These are phyloP conservation scores for Drusus annulatus DNA, from an alignment of 1,140 invertebrate genomes.

Conservation along the genomic window DNA sequence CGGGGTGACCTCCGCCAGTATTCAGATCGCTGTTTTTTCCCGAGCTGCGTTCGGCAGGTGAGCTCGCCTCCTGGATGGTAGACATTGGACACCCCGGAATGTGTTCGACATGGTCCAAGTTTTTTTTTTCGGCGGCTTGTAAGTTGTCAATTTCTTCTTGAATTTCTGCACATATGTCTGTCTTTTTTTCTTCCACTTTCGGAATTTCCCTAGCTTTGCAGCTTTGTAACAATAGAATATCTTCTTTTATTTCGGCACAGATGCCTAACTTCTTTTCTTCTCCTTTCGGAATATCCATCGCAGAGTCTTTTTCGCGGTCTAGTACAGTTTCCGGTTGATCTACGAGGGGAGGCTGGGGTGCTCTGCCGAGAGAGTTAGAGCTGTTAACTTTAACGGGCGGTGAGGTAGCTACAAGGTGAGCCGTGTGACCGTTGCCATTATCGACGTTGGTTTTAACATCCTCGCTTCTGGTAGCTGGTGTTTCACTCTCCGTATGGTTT, in stretches of 20 bases:
- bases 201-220: conserved; percentile 26
- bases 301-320: background rate
- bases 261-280: too few species aligned
- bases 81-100: background rate
- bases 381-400: background rate
- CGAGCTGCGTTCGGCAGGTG: background rate
- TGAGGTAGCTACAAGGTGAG: background rate
- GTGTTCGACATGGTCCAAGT: background rate
- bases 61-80: conserved; percentile 6
- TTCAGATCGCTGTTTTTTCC: background rate
- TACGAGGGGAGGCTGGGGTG: background rate
- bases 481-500: conserved; percentile 65
- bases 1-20: background rate
- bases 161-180: conserved; percentile 13
- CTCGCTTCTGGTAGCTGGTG: conserved; percentile 30
- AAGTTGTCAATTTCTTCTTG: conserved; percentile 35
- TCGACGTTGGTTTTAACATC: conserved; percentile 1
- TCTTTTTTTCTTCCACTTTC: conserved; percentile 51
- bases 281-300: background rate
- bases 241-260: too few species aligned
- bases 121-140: background rate
- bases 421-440: background rate
- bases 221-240: background rate
- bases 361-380: background rate
- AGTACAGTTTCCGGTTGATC: conserved; percentile 42